Evolutionary conservation across 2,888 invertebrate genomes (phyloP), one percentile per base, ranked within the genome.

Genomic region (Timema podura): DNA sequence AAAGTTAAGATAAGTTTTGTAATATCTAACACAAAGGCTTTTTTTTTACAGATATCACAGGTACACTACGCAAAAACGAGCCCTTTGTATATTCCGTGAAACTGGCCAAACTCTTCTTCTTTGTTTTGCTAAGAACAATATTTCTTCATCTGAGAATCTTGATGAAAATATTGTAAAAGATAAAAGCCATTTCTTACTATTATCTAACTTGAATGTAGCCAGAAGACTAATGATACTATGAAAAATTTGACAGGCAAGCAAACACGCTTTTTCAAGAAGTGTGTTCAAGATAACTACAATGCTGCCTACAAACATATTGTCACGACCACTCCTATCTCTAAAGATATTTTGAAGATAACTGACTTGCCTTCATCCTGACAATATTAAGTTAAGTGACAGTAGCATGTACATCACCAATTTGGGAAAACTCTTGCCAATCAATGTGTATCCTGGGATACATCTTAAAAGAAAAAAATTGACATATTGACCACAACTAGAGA

Each of bases 371-470:
- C 11, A 54, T 54, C 54, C 54, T 10, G 54, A 54, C 10, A 15
- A 54, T 54, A 54, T 54, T 54, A 15, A 13, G 16, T 54, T 16
- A 54, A 10, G 54, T 54, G 54, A 54, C 54, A 54, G 54, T 16
- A 54, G 6, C 54, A 54, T 54, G 6, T 54, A 7, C 54, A 54
- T 54, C 54, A 54, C 16, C 49, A 49, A 49, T 15, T 54, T 54
- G 54, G 54, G 54, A 54, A 54, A 54, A 13, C 54, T 7, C 54
- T 54, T 54, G 16, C 54, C 54, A 54, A 54, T 54, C 54, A 54
- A 7, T 54, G 54, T 10, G 13, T 5, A 54, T 54, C 13, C 54
- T 10, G 54, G 16, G 16, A 16, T 54, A 54, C 54, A 5, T 54
- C 54, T 54, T 54, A 5, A 54, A 15, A 16, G 16, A 54, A 15